Percentiles rank a stretch among this genome's conserved stretches.
These are phyloP conservation scores for Cheilosia variabilis DNA, from an alignment of 2,888 invertebrate genomes.

Conservation along the genomic window DNA sequence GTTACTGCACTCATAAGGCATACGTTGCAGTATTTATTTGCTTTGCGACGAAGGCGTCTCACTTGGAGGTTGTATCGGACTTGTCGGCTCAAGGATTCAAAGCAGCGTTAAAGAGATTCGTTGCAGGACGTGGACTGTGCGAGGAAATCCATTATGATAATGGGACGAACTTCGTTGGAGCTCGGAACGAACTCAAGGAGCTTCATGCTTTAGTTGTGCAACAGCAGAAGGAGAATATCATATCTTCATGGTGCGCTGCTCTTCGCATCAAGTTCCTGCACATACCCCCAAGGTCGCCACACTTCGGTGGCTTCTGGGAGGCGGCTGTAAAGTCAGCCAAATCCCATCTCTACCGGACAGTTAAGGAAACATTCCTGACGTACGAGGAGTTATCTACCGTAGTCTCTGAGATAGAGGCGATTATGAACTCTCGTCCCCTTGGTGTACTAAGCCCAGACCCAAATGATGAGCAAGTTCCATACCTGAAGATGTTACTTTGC, in stretches of 20 bases:
- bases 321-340: conserved; percentile 5
- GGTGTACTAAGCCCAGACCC: no score
- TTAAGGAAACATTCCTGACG: not conserved
- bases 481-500: no score
- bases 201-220: not conserved
- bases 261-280: conserved; percentile 3
- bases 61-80: conserved; percentile 8
- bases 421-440: no score
- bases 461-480: no score
- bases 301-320: no score
- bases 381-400: no score
- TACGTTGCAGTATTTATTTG: not conserved
- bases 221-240: not conserved
- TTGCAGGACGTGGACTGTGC: conserved; percentile 7
- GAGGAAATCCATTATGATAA: conserved; percentile 6
- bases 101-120: no score
- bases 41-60: conserved; percentile 12
- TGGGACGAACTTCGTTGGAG: conserved; percentile 5
- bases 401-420: no score
- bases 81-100: conserved; percentile 6
- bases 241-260: conserved; percentile 13
- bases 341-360: conserved; percentile 4
- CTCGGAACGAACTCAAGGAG: not conserved
- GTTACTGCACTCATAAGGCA: conserved; percentile 6
- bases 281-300: conserved; percentile 18